Percentiles rank a stretch among this genome's conserved stretches.
Evolutionary conservation across 92 coral and sea anemone genomes (phyloP).

Genomic region (Porites rus): DNA sequence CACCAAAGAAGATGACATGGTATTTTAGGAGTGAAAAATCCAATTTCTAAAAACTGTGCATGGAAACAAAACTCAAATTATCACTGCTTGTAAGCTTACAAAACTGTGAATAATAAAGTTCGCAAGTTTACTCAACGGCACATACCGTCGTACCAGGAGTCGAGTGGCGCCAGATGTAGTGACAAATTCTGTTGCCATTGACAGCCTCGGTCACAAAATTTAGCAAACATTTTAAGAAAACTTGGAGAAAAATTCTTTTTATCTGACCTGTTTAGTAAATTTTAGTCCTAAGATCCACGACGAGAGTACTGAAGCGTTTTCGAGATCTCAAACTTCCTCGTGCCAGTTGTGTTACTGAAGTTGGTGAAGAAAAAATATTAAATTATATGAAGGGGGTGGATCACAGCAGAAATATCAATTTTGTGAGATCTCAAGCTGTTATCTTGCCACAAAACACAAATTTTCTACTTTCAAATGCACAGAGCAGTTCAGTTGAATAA

Average conservation of each 20-base stretch:
- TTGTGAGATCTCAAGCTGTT: background rate
- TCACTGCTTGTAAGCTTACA: too few species aligned
- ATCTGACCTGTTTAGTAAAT: background rate
- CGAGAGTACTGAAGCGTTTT: background rate
- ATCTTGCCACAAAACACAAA: background rate
- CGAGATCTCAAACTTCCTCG: background rate
- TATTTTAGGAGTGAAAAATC: too few species aligned
- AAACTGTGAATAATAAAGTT: too few species aligned
- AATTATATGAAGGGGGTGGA: background rate
- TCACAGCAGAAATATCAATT: background rate
- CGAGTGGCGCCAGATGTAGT: background rate
- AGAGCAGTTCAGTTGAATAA: background rate
- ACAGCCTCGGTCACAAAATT: background rate
- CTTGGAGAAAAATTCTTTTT: too few species aligned
- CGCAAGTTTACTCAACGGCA: too few species aligned
- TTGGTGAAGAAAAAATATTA: too few species aligned
- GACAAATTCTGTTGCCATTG: background rate
- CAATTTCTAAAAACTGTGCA: too few species aligned
- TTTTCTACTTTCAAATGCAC: background rate
- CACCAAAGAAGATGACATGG: too few species aligned
- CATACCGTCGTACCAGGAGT: background rate
- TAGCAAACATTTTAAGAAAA: background rate
- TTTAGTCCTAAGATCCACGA: background rate
- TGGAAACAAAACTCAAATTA: background rate
- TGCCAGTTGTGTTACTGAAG: conserved; percentile 19